Conservation (phyloP, 2,797 vertebrate species). For the Mormyrops attenuatus region DNA sequence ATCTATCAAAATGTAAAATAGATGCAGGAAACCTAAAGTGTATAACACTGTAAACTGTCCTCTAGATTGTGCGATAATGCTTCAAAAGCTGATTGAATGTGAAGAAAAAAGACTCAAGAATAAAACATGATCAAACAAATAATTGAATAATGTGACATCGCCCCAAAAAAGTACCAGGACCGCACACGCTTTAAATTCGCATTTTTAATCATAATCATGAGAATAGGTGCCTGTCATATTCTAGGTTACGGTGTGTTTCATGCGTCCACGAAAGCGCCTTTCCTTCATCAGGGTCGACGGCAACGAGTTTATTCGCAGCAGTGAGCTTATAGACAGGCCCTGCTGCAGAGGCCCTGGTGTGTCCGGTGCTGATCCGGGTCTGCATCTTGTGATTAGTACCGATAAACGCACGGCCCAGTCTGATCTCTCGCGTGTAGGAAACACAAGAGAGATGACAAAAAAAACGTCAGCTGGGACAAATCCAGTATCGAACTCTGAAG, state of each 20-base stretch:
- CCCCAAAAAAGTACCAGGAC: neutral
- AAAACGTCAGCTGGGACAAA: neutral
- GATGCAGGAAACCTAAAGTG: neutral
- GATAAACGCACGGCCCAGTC: neutral
- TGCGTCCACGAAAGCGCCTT: neutral
- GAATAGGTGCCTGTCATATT: neutral
- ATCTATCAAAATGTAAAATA: neutral
- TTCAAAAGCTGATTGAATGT: neutral
- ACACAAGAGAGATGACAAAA: neutral
- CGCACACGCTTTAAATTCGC: neutral
- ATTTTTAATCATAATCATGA: neutral
- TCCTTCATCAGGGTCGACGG: neutral
- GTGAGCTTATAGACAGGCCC: neutral
- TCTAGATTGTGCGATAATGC: neutral
- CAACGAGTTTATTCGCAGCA: neutral
- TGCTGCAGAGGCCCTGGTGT: neutral
- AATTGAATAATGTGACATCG: neutral
- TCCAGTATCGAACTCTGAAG: neutral
- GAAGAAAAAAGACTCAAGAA: neutral
- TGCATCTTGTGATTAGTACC: neutral
- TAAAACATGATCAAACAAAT: neutral
- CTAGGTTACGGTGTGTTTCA: neutral
- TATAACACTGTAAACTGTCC: neutral
- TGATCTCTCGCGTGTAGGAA: neutral
- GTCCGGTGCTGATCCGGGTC: neutral